Base-by-base conservation (phyloP, 1,140 invertebrate species). In the Bombus sibiricus region DNA sequence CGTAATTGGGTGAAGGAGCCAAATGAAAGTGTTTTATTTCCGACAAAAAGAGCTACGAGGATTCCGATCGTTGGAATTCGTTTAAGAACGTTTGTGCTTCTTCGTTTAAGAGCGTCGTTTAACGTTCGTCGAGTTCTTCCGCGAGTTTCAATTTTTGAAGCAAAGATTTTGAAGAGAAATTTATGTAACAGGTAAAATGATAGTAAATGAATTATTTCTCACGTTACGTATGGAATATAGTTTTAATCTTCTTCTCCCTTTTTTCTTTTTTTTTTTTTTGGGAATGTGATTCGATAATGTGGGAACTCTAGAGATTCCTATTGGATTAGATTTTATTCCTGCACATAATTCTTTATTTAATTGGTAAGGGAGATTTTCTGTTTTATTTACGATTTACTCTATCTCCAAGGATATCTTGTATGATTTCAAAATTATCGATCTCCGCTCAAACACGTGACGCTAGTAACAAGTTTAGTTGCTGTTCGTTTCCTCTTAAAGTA, bases 1-100 rank as follows among this genome's bases (percentile, higher is more conserved):
- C 81, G 64, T 83, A 78, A 83, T 83, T 83, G 68, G 68, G 53
- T 15, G 74, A 57, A 28, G 64, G n/a, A 69, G 37, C n/a, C 12
- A 3, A 1, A 4, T 10, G 0, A 66, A n/a, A 12, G 57, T 18
- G 22, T 22, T 57, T 47, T 32, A 22, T 66, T 69, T n/a, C 12
- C 59, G 28, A 62, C 10, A 62, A 62, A 62, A 62, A 62, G 28
- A n/a, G 59, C 22, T 4, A 12, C 59, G 28, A 62, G 59, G 28
- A 62, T n/a, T n/a, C 28, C 1, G 28, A 62, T n/a, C 59, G 57
- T 28, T 28, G 57, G 57, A 59, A 59, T 59, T 59, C 57, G 59
- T 62, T 62, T 62, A 62, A n/a, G 59, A 62, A n/a, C 59, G 59
- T 62, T n/a, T n/a, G 59, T 12, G 28, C 1, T 62, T 22, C 47